These are phyloP conservation scores for Pammene aurita DNA, from an alignment of 2,888 invertebrate species.

Conservation along the genomic window DNA sequence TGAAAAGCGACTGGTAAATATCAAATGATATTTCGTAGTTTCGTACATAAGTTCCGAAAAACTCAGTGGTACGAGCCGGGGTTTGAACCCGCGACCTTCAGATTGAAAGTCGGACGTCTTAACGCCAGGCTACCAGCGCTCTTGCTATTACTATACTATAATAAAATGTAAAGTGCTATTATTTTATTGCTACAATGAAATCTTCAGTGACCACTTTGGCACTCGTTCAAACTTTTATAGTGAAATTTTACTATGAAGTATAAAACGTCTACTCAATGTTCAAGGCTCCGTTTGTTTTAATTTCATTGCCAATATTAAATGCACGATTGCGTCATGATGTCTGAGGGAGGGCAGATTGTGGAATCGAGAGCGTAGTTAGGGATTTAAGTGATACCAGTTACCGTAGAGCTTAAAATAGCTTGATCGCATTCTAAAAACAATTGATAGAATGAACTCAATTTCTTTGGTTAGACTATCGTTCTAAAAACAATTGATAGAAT, in stretches of 20 bases:
- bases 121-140: too few species aligned
- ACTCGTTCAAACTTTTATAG: constrained; percentile 25
- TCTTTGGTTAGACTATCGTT: too few species aligned
- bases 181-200: constrained; percentile 15
- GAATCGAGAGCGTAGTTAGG: not conserved
- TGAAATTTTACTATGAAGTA: constrained; percentile 9
- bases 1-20: too few species aligned
- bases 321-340: not conserved
- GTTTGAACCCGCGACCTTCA: too few species aligned
- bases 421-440: too few species aligned
- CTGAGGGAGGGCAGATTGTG: not conserved
- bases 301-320: not conserved
- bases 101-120: too few species aligned
- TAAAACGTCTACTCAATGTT: not conserved
- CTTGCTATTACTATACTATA: not conserved
- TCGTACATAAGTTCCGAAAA: too few species aligned
- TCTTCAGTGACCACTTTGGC: constrained; percentile 20
- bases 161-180: not conserved
- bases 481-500: too few species aligned
- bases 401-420: too few species aligned
- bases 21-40: too few species aligned
- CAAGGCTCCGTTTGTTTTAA: not conserved
- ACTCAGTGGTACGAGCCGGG: too few species aligned
- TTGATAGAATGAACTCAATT: too few species aligned
- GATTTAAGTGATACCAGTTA: not conserved